Evolutionary conservation across 2,113 vertebrate genomes (phyloP), one percentile per base, ranked within the genome.

Genomic region (Rissa tridactyla): DNA sequence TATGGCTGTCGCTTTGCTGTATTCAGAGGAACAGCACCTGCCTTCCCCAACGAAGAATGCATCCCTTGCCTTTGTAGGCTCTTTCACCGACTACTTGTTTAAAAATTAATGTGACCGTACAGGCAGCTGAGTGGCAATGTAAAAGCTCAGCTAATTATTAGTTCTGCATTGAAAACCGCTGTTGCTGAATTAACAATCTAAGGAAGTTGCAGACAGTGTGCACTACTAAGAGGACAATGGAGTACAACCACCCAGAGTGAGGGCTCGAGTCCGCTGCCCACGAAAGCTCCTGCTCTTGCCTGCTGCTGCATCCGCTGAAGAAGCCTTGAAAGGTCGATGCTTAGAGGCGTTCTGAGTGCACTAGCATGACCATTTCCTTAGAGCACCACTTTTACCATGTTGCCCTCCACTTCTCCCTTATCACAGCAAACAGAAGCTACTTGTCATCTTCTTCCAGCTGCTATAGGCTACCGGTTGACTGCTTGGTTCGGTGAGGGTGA

Each of bases 311-410:
- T 13, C 9, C 30, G 34, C 47, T 19, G 44, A 4, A 30, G 19
- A 1, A 1, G 44, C 82, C 47, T 23, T 3, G 34, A 7, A 11
- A 23, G 29, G 47, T 3, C 1, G 8, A 75, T 12, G 54, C 51
- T 25, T 1, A 9, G 2, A 23, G 54, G 20, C 18, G 2, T 1
- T 9, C n/a, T 0, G 6, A 29, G 46, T 0, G 38, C 52, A 51
- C 73, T 22, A 32, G 51, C 57, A 29, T 29, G n/a, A 18, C 40
- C 21, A 2, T 47, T 79, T 82, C 78, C 75, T 47, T 34, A 7
- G 19, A 15, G 15, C 2, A 18, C 40, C 10, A 3, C 18, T 46
- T 38, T 49, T 13, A 19, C 42, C 36, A 2, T 1, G 15, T 42
- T 27, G 11, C 49, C 29, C 36, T 47, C 62, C 3, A 1, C 71